Evolutionary conservation across 2,888 invertebrate genomes (phyloP), one percentile per base, ranked within the genome.

Genomic region (Aspidiotus destructor): DNA sequence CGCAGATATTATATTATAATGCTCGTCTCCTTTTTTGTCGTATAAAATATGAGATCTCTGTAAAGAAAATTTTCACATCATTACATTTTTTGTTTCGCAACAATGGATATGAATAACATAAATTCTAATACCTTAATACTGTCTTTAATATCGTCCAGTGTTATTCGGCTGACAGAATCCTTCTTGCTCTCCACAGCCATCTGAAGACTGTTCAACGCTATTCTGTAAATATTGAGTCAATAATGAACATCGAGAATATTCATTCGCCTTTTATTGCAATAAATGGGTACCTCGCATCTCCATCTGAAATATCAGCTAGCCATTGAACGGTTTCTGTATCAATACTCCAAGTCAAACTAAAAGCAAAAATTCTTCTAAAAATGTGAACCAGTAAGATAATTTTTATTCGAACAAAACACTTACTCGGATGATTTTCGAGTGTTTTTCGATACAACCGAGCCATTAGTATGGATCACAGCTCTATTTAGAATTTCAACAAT

Each of bases 1-100:
- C 0, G 91, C 91, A 1, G 90, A 91, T 73, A 89, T 85, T 53
- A 84, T 84, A 76, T 90, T 88, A 77, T 89, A 91, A 77, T 91
- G 90, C 75, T 90, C 88, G 62, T 91, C 90, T 9, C 91, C 90
- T 76, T 84, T 82, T 68, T 83, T 82, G 75, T 91, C 90, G 76
- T 90, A 91, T 52, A 89, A 75, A 76, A 89, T 81, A 75, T 90
- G 89, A 0, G 87, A 85, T 73, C 87, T 84, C 83, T 87, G 77
- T 52, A 77, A 76, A 15, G 62, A 72, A 70, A 71, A 69, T 58
- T 60, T 5, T 41, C 28, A 28, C 28, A 28, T 3, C 5, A 3
- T 28, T 5, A 28, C 28, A 28, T 28, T 1, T 28, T 5, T 28
- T 28, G 5, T 28, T 28, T 28, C 28, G 28, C 28, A 28, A 28